A percentile compares a stretch with the other conserved stretches of the same genome.
phyloP scores from a whole-genome alignment of 2,797 vertebrate species.

The Crypturellus tataupa region DNA sequence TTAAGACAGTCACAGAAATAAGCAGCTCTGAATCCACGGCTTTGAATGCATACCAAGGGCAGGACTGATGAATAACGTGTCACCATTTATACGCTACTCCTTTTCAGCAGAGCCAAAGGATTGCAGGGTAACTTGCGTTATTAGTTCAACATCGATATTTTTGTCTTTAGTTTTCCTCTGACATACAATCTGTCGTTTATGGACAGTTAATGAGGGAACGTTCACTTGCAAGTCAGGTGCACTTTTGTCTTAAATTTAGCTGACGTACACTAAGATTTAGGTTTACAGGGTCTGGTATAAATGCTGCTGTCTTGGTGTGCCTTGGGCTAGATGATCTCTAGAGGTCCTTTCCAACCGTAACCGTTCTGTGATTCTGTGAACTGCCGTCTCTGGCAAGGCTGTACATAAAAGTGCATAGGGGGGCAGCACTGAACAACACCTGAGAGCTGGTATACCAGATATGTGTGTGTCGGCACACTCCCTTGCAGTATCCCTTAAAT shows the following conservation, averaged over 20 bases:
- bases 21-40: not conserved
- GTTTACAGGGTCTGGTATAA: not conserved
- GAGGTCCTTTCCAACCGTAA: too few relatives aligned
- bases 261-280: not conserved
- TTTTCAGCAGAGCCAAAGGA: slow-evolving; percentile 4
- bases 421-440: not conserved
- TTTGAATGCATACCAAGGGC: not conserved
- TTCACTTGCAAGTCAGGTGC: fast-evolving
- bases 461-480: not conserved
- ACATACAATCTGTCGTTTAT: too few relatives aligned
- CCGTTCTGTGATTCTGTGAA: too few relatives aligned
- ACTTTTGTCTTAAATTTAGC: not conserved
- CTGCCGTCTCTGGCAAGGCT: not conserved
- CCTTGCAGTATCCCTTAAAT: not conserved
- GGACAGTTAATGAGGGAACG: not conserved
- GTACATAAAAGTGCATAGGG: not conserved
- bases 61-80: not conserved
- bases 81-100: not conserved
- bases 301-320: not conserved
- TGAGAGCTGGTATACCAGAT: not conserved
- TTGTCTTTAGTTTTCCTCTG: not conserved
- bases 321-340: too few relatives aligned
- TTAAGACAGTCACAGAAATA: slow-evolving; percentile 19
- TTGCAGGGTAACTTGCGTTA: not conserved
- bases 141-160: not conserved